Evolutionary conservation across 2,797 vertebrate species (phyloP), one percentile per base, ranked within the genome.

Genomic region (Ictinia mississippiensis): DNA sequence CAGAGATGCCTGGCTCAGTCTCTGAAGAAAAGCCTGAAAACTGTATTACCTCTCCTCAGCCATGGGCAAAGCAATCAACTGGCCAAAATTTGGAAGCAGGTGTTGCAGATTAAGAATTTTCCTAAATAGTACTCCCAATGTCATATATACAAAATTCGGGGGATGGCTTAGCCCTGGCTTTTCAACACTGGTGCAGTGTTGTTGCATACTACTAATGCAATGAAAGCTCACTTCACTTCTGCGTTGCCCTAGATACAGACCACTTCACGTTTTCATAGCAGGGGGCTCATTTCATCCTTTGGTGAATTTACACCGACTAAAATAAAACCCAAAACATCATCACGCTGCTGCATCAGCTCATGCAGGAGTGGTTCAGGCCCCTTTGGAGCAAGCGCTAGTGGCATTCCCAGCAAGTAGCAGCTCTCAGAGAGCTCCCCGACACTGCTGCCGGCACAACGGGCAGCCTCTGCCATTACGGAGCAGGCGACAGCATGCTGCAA

Each of bases 41-140:
- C 14, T 38, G 4, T 18, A 40, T 55, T 71, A 11, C 37, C 2
- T 5, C 52, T 79, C 53, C 19, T 58, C 33, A 77, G 35, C 55
- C 40, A 21, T 0, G 0, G 19, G 23, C 1, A 8, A 75, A 72
- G 22, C 38, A 63, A 66, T 3, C 1, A 2, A 56, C 38, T 6
- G 31, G 13, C 15, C 71, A 55, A 84, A 55, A 47, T 63, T 23
- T 58, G 20, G 29, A 72, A 84, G 35, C 5, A 50, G 35, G 25
- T 61, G 44, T 4, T 74, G 29, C 45, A 75, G 45, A n/a, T 50
- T 35, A 52, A 79, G 33, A 40, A 31, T 72, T 79, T 50, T 71
- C 15, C 50, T 72, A 17, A 13, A 4, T 3, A 26, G 22, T 29
- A 31, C 16, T 52, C 47, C 37, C n/a, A 63, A 35, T 1, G 3